These are phyloP conservation scores for Egretta garzetta DNA, from an alignment of 2,113 vertebrate genomes.

Conservation along the genomic window DNA sequence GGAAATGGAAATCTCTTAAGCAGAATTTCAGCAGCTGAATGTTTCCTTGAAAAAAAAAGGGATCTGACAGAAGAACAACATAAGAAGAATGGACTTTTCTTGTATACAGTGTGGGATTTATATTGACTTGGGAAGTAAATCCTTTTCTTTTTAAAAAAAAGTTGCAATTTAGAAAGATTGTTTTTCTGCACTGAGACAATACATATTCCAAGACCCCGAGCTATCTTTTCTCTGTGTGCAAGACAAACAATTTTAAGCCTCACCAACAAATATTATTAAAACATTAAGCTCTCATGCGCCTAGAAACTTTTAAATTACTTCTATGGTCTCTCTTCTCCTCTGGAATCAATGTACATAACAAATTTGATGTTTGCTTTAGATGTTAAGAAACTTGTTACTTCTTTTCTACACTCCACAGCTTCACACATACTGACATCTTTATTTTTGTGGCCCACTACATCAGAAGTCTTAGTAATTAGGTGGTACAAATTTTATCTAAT, in stretches of 20 bases:
- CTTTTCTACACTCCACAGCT: background rate
- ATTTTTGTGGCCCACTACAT: background rate
- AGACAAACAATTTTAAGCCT: background rate
- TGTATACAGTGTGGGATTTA: background rate
- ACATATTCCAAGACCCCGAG: background rate
- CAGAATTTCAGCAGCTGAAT: background rate
- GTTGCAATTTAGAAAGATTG: background rate
- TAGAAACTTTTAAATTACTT: background rate
- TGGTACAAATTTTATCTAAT: background rate
- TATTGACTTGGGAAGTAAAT: background rate
- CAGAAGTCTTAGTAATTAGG: background rate
- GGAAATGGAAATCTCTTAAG: background rate
- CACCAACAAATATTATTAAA: background rate
- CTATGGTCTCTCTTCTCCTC: background rate
- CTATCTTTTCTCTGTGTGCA: background rate
- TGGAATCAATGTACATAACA: background rate
- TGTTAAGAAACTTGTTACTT: background rate
- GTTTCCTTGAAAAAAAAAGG: background rate
- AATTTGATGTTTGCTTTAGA: background rate
- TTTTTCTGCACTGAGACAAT: background rate
- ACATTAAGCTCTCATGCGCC: background rate
- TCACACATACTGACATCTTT: background rate
- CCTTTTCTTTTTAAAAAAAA: background rate
- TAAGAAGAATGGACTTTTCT: background rate
- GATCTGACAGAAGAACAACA: background rate